Evolutionary conservation across 2,797 vertebrate species (phyloP).

Genomic region (Ctenopoma kingsleyae): DNA sequence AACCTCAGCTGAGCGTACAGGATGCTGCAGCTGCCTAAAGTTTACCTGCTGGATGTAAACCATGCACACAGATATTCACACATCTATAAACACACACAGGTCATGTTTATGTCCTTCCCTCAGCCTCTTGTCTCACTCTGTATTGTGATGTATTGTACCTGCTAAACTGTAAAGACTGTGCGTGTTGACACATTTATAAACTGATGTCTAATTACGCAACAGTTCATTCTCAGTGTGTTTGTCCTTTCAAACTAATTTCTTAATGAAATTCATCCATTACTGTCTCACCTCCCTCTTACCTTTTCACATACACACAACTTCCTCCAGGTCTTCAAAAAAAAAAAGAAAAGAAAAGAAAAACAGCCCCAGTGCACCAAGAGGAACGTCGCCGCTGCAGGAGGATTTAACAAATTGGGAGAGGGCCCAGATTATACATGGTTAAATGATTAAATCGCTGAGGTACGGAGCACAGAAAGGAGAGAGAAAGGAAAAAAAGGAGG

Average conservation of each 20-base stretch:
- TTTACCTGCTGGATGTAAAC: conserved; percentile 85
- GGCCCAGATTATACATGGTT: conserved; percentile 73
- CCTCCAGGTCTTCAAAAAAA: conserved; percentile 19
- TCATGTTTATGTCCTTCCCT: conserved; percentile 37
- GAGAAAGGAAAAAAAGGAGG: conserved; percentile 3
- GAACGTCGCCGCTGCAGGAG: conserved; percentile 43
- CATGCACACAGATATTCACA: conserved; percentile 15
- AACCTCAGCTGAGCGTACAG: conserved; percentile 65
- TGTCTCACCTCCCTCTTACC: conserved; percentile 40
- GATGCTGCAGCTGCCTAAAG: conserved; percentile 76
- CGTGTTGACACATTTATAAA: conserved; percentile 58
- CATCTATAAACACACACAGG: conserved; percentile 32
- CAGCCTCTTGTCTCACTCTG: conserved; percentile 28
- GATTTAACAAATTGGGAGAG: conserved; percentile 65
- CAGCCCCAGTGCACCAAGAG: conserved; percentile 7
- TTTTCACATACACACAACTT: conserved; percentile 48
- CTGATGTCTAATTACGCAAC: conserved; percentile 33
- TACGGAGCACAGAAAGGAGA: conserved; percentile 46
- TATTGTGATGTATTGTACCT: conserved; percentile 43
- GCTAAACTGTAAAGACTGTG: conserved; percentile 28
- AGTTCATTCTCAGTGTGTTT: conserved; percentile 45
- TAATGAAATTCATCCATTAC: conserved; percentile 38
- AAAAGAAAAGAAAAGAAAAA: background rate
- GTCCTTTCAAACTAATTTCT: conserved; percentile 49
- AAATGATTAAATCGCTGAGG: conserved; percentile 78